A percentile compares a stretch with the other conserved stretches of the same genome.
phyloP scores from a whole-genome alignment of 2,797 vertebrate genomes.

The Mormyrus proboscirostris region DNA sequence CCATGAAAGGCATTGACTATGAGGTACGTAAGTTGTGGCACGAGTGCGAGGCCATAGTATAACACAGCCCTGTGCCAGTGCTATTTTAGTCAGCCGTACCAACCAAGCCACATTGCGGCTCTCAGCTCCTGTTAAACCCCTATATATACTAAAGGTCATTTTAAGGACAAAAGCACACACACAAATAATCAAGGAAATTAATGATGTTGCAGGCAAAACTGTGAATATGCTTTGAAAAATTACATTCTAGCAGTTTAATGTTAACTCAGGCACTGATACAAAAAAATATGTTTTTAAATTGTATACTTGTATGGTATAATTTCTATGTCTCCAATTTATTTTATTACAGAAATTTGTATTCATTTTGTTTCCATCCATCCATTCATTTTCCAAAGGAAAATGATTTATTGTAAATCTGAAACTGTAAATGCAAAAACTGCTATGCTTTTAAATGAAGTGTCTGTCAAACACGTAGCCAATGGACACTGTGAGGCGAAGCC shows the following conservation, averaged over 20 bases:
- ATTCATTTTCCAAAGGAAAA: neutral
- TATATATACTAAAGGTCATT: neutral
- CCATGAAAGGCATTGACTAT: neutral
- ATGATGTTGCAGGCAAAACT: neutral
- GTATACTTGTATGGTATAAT: neutral
- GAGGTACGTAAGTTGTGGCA: neutral
- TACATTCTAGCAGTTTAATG: neutral
- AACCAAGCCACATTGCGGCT: neutral
- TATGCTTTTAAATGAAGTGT: neutral
- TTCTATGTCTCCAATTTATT: neutral
- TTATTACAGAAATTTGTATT: neutral
- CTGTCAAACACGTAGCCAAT: neutral
- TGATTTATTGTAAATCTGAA: neutral
- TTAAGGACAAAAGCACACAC: neutral
- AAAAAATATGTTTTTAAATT: neutral
- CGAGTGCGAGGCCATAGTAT: neutral
- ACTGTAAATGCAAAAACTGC: neutral
- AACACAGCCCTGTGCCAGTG: neutral
- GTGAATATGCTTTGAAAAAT: neutral
- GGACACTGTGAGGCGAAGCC: neutral
- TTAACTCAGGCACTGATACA: neutral
- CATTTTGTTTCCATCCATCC: neutral
- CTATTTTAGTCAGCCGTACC: neutral
- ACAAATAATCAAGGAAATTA: neutral
- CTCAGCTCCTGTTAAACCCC: neutral